These are phyloP conservation scores for Nephotettix cincticeps DNA, from an alignment of 1,140 invertebrate species.

Conservation along the genomic window DNA sequence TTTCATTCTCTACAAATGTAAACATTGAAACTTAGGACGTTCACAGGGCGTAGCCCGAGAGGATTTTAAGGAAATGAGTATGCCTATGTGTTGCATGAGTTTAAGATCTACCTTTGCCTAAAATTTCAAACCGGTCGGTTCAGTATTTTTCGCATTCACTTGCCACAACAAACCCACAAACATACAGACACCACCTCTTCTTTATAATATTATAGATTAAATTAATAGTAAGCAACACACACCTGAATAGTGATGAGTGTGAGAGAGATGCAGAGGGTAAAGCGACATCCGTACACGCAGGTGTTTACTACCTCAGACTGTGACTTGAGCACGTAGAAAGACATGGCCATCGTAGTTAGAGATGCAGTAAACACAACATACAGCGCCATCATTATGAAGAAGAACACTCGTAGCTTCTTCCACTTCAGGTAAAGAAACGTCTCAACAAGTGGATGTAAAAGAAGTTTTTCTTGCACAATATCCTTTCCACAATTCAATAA, in stretches of 20 bases:
- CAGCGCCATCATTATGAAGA: slow-evolving; percentile 47
- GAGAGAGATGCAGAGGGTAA: slow-evolving; percentile 9
- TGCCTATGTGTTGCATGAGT: no score
- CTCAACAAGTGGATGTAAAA: slow-evolving; percentile 51
- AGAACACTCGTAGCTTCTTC: slow-evolving; percentile 48
- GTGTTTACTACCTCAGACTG: not conserved
- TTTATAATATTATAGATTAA: not conserved
- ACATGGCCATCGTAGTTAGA: slow-evolving; percentile 39
- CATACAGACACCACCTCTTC: no score
- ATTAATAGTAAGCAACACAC: not conserved
- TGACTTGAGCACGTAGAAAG: not conserved
- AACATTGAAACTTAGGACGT: no score
- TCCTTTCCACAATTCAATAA: slow-evolving; percentile 52
- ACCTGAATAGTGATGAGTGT: slow-evolving; percentile 17
- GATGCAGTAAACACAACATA: slow-evolving; percentile 47
- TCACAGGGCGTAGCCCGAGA: no score
- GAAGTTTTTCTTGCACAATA: slow-evolving; percentile 50
- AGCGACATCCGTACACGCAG: not conserved
- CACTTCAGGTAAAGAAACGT: slow-evolving; percentile 53
- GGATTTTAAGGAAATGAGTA: no score
- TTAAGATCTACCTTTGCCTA: no score
- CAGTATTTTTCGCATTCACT: no score
- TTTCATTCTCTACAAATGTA: no score
- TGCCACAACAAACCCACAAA: no score
- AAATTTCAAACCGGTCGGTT: no score